Conservation (phyloP, 2,113 vertebrate species). For the Chrysochloris asiatica region DNA sequence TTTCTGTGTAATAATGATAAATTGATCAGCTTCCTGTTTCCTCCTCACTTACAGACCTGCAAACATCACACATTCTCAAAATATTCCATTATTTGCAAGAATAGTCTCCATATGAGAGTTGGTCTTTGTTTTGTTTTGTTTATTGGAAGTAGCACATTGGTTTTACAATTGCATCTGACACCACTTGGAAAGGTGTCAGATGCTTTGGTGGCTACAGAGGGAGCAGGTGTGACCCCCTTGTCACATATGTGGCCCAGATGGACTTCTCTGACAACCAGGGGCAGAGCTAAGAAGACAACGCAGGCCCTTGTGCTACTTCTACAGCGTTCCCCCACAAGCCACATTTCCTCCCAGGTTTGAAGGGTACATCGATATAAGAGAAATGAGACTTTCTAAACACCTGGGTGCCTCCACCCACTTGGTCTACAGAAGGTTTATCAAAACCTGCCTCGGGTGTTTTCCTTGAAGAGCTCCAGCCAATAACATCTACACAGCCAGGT, state of each 20-base stretch:
- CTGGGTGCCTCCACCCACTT: neutral
- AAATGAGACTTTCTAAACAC: constrained; percentile 45
- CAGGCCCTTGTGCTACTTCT: neutral
- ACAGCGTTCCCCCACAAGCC: neutral
- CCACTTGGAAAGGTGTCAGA: neutral
- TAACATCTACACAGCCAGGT: neutral
- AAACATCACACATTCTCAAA: neutral
- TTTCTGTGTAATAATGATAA: neutral
- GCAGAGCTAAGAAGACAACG: neutral
- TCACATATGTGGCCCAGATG: neutral
- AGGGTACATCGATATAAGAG: neutral
- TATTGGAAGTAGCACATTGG: neutral
- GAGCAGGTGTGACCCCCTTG: neutral
- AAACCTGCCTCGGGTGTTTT: neutral
- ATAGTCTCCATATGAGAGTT: neutral
- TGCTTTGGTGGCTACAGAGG: neutral
- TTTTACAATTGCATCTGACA: neutral
- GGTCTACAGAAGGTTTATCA: neutral
- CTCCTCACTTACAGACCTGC: neutral
- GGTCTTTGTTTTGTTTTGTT: neutral
- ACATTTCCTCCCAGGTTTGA: constrained; percentile 45
- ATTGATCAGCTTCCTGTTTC: neutral
- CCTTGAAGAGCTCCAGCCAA: neutral
- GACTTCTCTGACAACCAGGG: neutral
- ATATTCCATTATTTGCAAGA: neutral